Evolutionary conservation across 2,888 invertebrate genomes (phyloP), one percentile per base, ranked within the genome.

Genomic region (Temnothorax unifasciatus): DNA sequence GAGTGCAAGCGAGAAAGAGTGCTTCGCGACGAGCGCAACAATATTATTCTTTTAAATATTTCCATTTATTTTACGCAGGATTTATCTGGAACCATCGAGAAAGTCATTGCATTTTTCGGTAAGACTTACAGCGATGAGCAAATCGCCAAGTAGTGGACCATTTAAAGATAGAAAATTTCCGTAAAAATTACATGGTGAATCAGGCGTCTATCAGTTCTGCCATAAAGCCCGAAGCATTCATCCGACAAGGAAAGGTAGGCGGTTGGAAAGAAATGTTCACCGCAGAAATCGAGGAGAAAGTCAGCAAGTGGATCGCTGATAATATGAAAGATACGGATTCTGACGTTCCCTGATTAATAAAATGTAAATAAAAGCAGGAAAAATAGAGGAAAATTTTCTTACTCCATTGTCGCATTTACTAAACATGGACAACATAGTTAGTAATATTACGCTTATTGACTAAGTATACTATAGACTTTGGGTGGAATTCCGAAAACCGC

Each of bases 81-180:
- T 94, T 94, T 97, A 57, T 94, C 95, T 9, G 94, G 94, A 0
- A 95, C 96, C 0, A 96, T 97, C 1, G 94, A 95, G 34, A 96
- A 96, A 87, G 96, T 97, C 0, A 95, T 96, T 0, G 92, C 95
- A 0, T 97, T 97, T 92, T 95, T 97, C 50, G 95, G 95, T 52
- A 97, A 97, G 92, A 91, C 94, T 0, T 95, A 96, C 85, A 95
- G 95, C 0, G 95, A 95, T 0, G 95, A 96, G n/a, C 96, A 98
- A 92, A 93, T 97, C 0, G 93, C 95, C 0, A 95, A 95, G n/a
- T 95, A 4, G 96, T 96, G 21, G 95, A 97, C 13, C 97, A 98
- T 93, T 96, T 98, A 85, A 96, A 96, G 91, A 98, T 99, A 88
- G 96, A 97, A 13, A 97, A 96, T 93, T 99, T 99, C 95, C 97